These are phyloP conservation scores for Lissonota sp. DNA, from an alignment of 2,888 invertebrate genomes.

Conservation along the genomic window DNA sequence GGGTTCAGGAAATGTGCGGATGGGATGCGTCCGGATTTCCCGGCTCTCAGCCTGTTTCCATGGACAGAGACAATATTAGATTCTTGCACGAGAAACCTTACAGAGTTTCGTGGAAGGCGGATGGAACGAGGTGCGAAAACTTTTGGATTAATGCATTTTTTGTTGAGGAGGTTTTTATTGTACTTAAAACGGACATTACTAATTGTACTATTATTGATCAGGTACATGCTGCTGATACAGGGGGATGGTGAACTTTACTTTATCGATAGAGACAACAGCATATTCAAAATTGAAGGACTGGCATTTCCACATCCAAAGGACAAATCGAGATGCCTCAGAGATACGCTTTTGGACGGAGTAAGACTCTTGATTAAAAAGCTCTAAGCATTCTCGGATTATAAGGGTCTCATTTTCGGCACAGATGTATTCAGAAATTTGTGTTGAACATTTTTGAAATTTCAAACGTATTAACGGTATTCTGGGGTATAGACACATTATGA, in stretches of 20 bases:
- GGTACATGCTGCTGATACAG: slow-evolving; percentile 98
- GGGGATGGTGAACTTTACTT: slow-evolving; percentile 94
- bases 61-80: slow-evolving; percentile 93
- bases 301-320: slow-evolving; percentile 92
- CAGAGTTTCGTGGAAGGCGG: slow-evolving; percentile 99
- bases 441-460: too few relatives aligned
- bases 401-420: too few relatives aligned
- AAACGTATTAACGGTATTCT: too few relatives aligned
- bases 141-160: slow-evolving; percentile 1
- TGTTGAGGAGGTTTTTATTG: slow-evolving; percentile 18
- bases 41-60: slow-evolving; percentile 98
- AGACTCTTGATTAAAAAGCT: slow-evolving; percentile 75
- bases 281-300: slow-evolving; percentile 93
- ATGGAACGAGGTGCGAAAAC: slow-evolving; percentile 92
- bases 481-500: too few relatives aligned
- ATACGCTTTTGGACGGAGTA: slow-evolving; percentile 97
- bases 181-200: too few relatives aligned
- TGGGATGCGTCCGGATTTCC: slow-evolving; percentile 95
- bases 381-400: too few relatives aligned
- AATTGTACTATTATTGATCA: slow-evolving; percentile 79
- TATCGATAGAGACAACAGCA: slow-evolving; percentile 97
- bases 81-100: slow-evolving; percentile 93
- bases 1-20: slow-evolving; percentile 91
- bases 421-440: too few relatives aligned
- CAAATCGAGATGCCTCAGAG: slow-evolving; percentile 88